phyloP scores from a whole-genome alignment of 2,888 invertebrate species.

The Drosophila atripex region DNA sequence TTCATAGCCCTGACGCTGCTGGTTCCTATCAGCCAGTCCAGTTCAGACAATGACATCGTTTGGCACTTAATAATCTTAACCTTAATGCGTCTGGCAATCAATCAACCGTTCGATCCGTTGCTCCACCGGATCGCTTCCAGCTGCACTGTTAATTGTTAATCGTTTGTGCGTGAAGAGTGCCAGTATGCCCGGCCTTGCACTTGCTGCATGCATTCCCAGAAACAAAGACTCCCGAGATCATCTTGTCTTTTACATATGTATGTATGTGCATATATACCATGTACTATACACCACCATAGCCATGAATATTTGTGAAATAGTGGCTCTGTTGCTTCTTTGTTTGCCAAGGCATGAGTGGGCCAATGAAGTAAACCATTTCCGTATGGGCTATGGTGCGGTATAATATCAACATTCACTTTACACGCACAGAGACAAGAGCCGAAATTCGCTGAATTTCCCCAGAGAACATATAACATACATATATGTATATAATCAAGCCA shows the following conservation, averaged over 20 bases:
- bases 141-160: conserved; percentile 37
- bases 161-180: conserved; percentile 22
- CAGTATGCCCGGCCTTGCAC: conserved; percentile 30
- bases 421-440: conserved; percentile 27
- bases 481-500: neutral
- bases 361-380: conserved; percentile 40
- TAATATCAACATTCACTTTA: conserved; percentile 16
- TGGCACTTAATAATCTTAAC: conserved; percentile 67
- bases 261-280: too few relatives aligned
- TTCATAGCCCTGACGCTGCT: neutral
- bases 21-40: conserved; percentile 15
- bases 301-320: neutral
- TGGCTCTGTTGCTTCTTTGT: conserved; percentile 28
- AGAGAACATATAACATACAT: conserved; percentile 8
- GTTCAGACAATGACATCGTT: conserved; percentile 69
- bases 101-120: conserved; percentile 55
- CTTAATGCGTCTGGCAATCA: conserved; percentile 60
- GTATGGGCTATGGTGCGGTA: conserved; percentile 15
- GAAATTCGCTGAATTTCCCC: conserved; percentile 25
- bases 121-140: conserved; percentile 29
- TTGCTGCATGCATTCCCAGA: conserved; percentile 41
- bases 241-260: conserved; percentile 12
- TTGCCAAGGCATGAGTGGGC: conserved; percentile 13
- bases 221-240: conserved; percentile 32
- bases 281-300: neutral